Evolutionary conservation across 2,888 invertebrate species (phyloP), one percentile per base, ranked within the genome.

Genomic region (Ennomos erosarius): DNA sequence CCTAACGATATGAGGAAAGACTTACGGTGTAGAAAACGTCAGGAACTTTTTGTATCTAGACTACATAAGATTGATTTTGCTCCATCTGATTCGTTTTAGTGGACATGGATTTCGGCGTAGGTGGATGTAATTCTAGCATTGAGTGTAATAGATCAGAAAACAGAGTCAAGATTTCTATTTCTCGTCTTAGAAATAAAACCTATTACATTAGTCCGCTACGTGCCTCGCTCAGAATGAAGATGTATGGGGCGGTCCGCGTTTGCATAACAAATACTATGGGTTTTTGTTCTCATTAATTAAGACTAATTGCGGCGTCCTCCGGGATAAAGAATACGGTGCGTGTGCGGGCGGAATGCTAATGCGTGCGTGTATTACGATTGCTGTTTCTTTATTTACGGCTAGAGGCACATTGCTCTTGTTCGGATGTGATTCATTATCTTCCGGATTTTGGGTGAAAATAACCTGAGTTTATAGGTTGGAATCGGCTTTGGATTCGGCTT

Each of bases 261-360:
- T 86, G 85, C 82, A 84, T 85, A 81, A 81, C 82, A 85, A 84
- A 84, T 77, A 75, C 74, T 69, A 75, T 75, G 62, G 67, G 75
- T 71, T 74, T 79, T 78, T 72, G 75, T 70, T 70, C 67, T 67
- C 73, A 70, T 75, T 85, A 87, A 88, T 88, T 85, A 82, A 82
- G 86, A 87, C 80, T 88, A 86, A 88, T 87, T 85, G 85, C 81
- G 69, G 71, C 69, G 74, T 76, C 76, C 78, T 76, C 70, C 55
- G 74, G 72, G 75, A 54, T 62, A 66, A 66, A 65, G 65, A 65
- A 65, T 65, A 65, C 65, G 53, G 62, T 58, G 58, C 48, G 59
- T 59, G 61, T 58, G 61, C 64, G 68, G 61, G 67, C 61, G 62
- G 69, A 73, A 75, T 74, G 72, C 55, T 67, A 64, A 60, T 62